Evolutionary conservation across 2,113 vertebrate genomes (phyloP).

Genomic region (Hydropotes inermis): DNA sequence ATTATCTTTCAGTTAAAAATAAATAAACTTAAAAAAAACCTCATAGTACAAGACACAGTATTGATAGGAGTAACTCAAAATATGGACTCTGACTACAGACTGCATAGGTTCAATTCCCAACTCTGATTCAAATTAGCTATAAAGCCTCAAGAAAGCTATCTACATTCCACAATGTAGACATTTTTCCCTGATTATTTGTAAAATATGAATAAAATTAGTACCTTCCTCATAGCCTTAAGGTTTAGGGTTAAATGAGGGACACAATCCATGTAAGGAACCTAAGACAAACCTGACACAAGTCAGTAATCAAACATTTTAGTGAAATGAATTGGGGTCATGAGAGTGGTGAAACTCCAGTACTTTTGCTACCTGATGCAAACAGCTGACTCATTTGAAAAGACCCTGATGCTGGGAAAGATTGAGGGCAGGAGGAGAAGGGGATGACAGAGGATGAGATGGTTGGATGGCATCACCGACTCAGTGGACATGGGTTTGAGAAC

Average conservation of each 20-base stretch:
- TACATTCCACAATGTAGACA: not conserved
- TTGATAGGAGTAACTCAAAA: not conserved
- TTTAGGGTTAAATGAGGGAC: not conserved
- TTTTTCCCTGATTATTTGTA: not conserved
- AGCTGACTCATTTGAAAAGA: not conserved
- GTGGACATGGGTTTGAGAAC: not conserved
- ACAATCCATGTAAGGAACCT: not conserved
- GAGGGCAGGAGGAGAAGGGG: not conserved
- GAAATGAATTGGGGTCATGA: not conserved
- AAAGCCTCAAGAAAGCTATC: not conserved
- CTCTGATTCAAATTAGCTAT: not conserved
- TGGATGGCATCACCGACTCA: not conserved
- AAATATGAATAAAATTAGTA: conserved; percentile 29
- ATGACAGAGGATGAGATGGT: not conserved
- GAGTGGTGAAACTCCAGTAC: not conserved
- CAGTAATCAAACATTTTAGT: not conserved
- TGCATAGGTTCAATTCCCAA: not conserved
- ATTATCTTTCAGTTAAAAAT: not conserved
- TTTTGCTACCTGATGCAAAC: not conserved
- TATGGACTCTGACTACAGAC: not conserved
- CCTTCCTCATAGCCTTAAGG: not conserved
- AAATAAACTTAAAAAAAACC: not conserved
- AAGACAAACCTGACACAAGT: not conserved
- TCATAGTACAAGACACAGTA: not conserved
- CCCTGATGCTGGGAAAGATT: not conserved